Evolutionary conservation across 2,797 vertebrate species (phyloP), one percentile per base, ranked within the genome.

Genomic region (Malurus leucopterus): DNA sequence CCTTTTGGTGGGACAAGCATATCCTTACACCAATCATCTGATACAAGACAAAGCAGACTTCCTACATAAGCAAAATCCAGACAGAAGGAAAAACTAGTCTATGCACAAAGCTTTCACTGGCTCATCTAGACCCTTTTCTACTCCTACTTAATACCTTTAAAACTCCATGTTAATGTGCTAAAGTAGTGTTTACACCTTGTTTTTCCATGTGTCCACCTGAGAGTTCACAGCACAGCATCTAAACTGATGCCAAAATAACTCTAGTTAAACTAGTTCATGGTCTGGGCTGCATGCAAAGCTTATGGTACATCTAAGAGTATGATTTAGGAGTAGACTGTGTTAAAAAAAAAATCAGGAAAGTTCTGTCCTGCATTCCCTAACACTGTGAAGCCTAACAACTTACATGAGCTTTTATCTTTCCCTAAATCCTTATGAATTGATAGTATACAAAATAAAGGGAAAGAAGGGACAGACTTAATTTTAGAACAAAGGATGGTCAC

Each of bases 251-350:
- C 90, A 70, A 64, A 89, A 58, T 49, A 89, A 90, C 76, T 70
- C 73, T n/a, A 87, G 53, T 69, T 92, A 76, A 84, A 92, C 58
- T 47, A 61, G 63, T 89, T 73, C 27, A 19, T n/a, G 62, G 67
- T 80, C 81, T 78, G 87, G 74, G 93, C 86, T 64, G 18, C 67
- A 93, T 83, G 88, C 72, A 94, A 91, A 93, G 63, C 84, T 86
- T 73, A 67, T 0, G 0, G 40, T 64, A 78, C 53, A 78, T 43
- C 73, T 64, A 88, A 91, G 74, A 65, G n/a, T 13, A 83, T 61
- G 76, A 86, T 76, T 89, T 89, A 74, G 70, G 51, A 85, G 44
- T 16, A 75, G 59, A 49, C 29, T 19, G 18, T 47, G 24, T 64
- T 63, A 30, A 78, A 89, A 76, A 73, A 64, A 43, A 30, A 44